Evolutionary conservation across 2,113 vertebrate species (phyloP).

Genomic region (Oncorhynchus masou): DNA sequence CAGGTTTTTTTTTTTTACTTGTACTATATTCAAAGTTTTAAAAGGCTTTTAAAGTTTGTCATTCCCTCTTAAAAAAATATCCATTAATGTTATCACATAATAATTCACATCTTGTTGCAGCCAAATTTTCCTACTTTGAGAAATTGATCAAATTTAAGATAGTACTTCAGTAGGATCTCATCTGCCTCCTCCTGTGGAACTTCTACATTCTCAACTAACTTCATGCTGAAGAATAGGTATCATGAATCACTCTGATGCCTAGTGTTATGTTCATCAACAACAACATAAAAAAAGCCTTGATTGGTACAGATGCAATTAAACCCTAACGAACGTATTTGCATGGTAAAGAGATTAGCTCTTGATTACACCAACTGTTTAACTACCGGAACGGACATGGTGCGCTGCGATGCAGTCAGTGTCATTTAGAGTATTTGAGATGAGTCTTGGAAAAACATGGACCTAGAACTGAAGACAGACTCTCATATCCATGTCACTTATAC

Average conservation of each 20-base stretch:
- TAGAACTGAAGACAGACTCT: neutral
- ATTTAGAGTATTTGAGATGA: neutral
- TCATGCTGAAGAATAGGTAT: neutral
- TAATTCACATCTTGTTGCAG: neutral
- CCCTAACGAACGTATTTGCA: constrained; percentile 31
- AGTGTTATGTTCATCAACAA: constrained; percentile 4
- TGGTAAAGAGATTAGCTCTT: constrained; percentile 34
- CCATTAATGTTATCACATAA: neutral
- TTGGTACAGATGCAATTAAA: constrained; percentile 10
- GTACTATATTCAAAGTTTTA: too few species aligned
- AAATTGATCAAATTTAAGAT: too few species aligned
- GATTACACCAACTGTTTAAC: constrained; percentile 24
- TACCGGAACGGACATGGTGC: neutral
- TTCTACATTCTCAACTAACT: neutral
- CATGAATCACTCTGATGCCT: neutral
- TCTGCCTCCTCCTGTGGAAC: too few species aligned
- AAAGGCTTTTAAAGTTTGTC: too few species aligned
- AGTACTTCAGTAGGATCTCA: too few species aligned
- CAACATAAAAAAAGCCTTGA: constrained; percentile 1
- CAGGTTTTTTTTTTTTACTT: too few species aligned
- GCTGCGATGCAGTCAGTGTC: neutral
- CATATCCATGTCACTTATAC: neutral
- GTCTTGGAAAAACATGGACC: neutral
- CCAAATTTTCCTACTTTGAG: too few species aligned
- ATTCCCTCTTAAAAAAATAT: neutral